Evolutionary conservation across 2,797 vertebrate genomes (phyloP).

Genomic region (Avahi laniger): DNA sequence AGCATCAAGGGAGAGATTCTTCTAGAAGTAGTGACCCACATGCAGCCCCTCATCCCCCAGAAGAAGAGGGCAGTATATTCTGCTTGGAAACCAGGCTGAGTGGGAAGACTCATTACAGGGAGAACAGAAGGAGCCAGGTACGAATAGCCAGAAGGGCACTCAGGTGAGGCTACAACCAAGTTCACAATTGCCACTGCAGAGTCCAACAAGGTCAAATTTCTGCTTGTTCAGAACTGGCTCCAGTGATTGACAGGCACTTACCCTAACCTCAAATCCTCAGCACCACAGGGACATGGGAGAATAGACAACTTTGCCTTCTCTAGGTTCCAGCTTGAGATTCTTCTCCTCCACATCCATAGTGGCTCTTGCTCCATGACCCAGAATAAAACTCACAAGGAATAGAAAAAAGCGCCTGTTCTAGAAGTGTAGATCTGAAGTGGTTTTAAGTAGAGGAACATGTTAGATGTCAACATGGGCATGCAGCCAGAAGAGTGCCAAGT

Average conservation of each 20-base stretch:
- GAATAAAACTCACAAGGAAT: background rate
- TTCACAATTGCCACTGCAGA: background rate
- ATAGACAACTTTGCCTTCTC: background rate
- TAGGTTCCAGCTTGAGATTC: background rate
- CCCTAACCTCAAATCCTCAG: background rate
- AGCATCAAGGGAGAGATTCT: background rate
- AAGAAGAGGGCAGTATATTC: background rate
- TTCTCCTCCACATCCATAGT: background rate
- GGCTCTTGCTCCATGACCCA: background rate
- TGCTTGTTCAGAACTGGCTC: background rate
- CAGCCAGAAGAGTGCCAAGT: background rate
- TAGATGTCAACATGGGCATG: background rate
- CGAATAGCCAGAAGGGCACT: background rate
- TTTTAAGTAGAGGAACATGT: background rate
- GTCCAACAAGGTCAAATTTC: background rate
- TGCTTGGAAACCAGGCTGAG: background rate
- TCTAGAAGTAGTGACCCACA: background rate
- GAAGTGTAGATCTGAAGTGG: background rate
- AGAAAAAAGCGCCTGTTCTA: background rate
- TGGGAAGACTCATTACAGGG: background rate
- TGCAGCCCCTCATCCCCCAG: accelerated
- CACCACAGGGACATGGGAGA: background rate
- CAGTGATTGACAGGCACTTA: background rate
- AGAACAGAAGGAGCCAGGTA: background rate
- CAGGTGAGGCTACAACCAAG: background rate